Evolutionary conservation across 64 coral and sea anemone genomes (phyloP).

Genomic region (Porites australiensis): DNA sequence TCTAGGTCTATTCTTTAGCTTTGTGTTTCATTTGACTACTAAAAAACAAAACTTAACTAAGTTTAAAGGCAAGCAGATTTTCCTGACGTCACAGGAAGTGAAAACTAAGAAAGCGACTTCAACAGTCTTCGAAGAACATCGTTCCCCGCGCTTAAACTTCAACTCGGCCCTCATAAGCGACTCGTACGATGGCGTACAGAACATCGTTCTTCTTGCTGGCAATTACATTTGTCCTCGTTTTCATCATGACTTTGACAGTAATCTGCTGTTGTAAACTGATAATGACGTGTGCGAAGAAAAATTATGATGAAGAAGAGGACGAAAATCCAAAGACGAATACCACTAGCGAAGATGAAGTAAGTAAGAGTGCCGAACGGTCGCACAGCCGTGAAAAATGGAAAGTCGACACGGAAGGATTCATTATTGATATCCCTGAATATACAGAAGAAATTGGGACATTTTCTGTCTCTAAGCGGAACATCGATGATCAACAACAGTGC

Average conservation of each 20-base stretch:
- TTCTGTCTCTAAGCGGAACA: background rate
- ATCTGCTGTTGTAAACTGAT: background rate
- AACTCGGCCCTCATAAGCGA: no score
- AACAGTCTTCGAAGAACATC: no score
- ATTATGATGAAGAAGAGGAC: background rate
- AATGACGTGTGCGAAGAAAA: background rate
- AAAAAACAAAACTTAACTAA: background rate
- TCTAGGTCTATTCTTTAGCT: background rate
- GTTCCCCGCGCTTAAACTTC: no score
- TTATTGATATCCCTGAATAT: background rate
- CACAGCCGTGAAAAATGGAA: background rate
- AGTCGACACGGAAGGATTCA: background rate
- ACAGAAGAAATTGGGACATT: background rate
- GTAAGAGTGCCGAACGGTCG: no score
- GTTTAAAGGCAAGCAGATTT: no score
- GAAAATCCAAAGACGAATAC: background rate
- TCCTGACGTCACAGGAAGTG: background rate
- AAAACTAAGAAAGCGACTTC: no score
- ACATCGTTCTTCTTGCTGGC: background rate
- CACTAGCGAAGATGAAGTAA: background rate
- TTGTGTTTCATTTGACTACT: background rate
- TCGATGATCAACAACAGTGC: background rate
- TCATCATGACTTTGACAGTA: background rate
- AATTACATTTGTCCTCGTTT: background rate
- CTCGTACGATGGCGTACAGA: no score